Evolutionary conservation across 2,113 vertebrate genomes (phyloP).

Genomic region (Alethe diademata): DNA sequence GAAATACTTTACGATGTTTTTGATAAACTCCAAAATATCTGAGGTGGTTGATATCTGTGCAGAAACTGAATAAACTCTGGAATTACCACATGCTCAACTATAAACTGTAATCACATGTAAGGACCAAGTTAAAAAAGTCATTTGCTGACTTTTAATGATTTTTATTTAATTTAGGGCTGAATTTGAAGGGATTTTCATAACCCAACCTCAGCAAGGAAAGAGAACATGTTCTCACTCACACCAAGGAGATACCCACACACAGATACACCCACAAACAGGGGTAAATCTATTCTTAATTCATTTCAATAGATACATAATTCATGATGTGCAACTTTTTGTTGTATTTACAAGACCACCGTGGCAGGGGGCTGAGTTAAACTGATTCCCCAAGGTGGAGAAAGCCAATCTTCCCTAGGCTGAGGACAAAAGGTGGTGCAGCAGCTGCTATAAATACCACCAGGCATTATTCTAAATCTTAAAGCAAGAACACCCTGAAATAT

Average conservation of each 20-base stretch:
- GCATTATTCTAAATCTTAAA: conserved; percentile 7
- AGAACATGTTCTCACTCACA: background rate
- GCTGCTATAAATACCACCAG: conserved; percentile 21
- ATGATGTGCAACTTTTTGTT: background rate
- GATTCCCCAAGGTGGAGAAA: background rate
- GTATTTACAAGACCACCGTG: background rate
- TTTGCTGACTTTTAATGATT: background rate
- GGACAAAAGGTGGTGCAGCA: background rate
- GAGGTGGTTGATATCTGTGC: background rate
- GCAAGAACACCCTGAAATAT: conserved; percentile 30
- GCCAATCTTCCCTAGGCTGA: background rate
- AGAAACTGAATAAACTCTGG: background rate
- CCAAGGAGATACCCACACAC: background rate
- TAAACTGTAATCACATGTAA: background rate
- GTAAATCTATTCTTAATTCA: background rate
- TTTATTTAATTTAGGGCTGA: background rate
- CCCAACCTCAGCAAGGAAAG: background rate
- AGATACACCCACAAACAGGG: background rate
- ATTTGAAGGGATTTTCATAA: background rate
- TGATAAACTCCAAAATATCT: background rate
- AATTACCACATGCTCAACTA: background rate
- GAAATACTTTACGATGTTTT: background rate
- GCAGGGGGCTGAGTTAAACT: background rate
- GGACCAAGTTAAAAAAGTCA: background rate
- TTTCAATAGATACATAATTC: background rate